Conservation (phyloP, 1,140 invertebrate species). For the Drosophila willistoni region DNA sequence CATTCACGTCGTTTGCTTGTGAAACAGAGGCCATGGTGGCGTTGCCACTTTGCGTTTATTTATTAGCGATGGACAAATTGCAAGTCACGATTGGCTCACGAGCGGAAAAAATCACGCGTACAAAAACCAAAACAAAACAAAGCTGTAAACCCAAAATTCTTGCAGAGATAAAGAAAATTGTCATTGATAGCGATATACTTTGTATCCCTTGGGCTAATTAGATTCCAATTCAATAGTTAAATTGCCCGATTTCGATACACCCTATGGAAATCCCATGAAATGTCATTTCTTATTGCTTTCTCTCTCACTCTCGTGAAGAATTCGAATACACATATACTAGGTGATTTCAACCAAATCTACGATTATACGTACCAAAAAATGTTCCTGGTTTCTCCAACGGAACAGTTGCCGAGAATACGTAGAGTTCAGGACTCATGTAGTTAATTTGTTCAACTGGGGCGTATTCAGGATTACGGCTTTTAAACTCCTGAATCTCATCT, state of each 20-base stretch:
- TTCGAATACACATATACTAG: neutral
- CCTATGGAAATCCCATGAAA: neutral
- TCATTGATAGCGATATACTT: neutral
- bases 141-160: neutral
- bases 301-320: neutral
- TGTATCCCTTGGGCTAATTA: too few relatives aligned
- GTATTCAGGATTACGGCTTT: neutral
- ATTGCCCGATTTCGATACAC: too few relatives aligned
- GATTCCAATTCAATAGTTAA: too few relatives aligned
- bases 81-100: neutral
- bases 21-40: neutral
- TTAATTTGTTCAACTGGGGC: neutral
- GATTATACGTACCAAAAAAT: neutral
- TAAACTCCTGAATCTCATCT: neutral
- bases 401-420: neutral
- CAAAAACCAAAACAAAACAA: neutral
- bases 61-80: neutral
- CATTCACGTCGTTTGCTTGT: slow-evolving; percentile 4
- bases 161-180: too few relatives aligned
- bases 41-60: neutral
- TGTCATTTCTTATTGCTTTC: neutral
- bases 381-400: neutral
- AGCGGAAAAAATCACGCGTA: neutral
- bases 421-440: neutral
- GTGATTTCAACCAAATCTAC: neutral